These are phyloP conservation scores for Girardinus metallicus DNA, from an alignment of 2,797 vertebrate genomes.

Conservation along the genomic window DNA sequence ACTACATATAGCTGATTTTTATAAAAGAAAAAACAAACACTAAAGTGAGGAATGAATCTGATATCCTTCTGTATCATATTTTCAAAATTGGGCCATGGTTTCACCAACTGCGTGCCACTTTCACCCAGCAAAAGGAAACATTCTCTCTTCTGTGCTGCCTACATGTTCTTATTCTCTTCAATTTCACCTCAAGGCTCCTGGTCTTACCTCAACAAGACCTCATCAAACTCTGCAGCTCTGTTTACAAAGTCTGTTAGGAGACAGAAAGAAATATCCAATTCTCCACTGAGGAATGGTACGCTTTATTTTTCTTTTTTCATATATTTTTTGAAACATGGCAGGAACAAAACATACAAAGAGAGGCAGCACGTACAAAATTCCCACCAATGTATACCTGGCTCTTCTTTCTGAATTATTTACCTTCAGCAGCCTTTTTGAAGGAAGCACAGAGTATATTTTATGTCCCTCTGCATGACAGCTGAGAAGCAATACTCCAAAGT, in stretches of 20 bases:
- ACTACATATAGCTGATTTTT: not conserved
- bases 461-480: constrained; percentile 68
- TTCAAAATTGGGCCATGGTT: constrained; percentile 33
- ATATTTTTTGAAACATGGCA: constrained; percentile 68
- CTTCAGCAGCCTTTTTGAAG: constrained; percentile 57
- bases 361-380: constrained; percentile 60
- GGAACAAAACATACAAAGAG: constrained; percentile 57
- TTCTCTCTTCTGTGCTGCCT: constrained; percentile 34
- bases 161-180: constrained; percentile 57
- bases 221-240: constrained; percentile 66
- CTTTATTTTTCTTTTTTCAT: constrained; percentile 39
- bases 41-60: constrained; percentile 21
- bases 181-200: constrained; percentile 64
- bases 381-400: constrained; percentile 55
- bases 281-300: constrained; percentile 52
- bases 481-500: constrained; percentile 62
- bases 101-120: constrained; percentile 36
- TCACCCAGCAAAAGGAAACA: constrained; percentile 18
- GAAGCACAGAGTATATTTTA: constrained; percentile 51
- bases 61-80: constrained; percentile 36
- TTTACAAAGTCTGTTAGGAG: constrained; percentile 69
- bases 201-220: constrained; percentile 63
- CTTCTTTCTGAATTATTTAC: constrained; percentile 75
- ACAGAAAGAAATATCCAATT: constrained; percentile 61
- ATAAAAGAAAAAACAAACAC: not conserved